Evolutionary conservation across 2,888 invertebrate genomes (phyloP).

Genomic region (Allacma fusca): DNA sequence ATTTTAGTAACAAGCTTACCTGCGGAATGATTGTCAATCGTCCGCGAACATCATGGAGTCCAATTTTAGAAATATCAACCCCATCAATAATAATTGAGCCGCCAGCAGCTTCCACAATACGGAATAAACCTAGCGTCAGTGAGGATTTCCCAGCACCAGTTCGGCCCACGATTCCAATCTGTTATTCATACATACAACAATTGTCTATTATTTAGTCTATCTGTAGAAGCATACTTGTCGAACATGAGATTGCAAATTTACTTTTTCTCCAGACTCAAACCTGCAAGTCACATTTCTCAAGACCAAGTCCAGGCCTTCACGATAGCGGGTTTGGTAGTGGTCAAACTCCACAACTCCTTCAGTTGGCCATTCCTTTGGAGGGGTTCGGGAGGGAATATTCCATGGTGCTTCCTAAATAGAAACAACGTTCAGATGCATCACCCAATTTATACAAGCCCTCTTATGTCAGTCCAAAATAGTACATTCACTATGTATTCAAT

Average conservation of each 20-base stretch:
- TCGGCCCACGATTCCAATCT: conserved; percentile 64
- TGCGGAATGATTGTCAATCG: conserved; percentile 79
- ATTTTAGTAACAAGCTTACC: too few species aligned
- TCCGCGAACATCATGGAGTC: conserved; percentile 84
- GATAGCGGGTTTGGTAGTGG: conserved; percentile 65
- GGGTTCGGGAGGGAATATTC: conserved; percentile 58
- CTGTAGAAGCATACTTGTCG: too few species aligned
- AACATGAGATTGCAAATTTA: conserved; percentile 21
- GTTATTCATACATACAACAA: too few species aligned
- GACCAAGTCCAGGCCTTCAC: conserved; percentile 67
- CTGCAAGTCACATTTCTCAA: conserved; percentile 65
- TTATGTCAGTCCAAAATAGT: background rate
- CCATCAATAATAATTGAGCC: conserved; percentile 85
- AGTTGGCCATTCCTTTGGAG: conserved; percentile 65
- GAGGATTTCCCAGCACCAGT: conserved; percentile 94
- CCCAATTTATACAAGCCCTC: too few species aligned
- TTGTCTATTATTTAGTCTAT: too few species aligned
- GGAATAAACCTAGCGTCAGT: conserved; percentile 84
- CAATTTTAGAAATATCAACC: conserved; percentile 80
- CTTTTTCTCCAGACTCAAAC: conserved; percentile 65
- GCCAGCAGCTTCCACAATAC: conserved; percentile 84
- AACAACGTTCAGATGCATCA: background rate
- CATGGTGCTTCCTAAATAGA: conserved; percentile 62
- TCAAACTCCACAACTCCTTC: conserved; percentile 66
- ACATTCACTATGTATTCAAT: background rate